Evolutionary conservation across 2,797 vertebrate species (phyloP).

Genomic region (Acridotheres tristis): DNA sequence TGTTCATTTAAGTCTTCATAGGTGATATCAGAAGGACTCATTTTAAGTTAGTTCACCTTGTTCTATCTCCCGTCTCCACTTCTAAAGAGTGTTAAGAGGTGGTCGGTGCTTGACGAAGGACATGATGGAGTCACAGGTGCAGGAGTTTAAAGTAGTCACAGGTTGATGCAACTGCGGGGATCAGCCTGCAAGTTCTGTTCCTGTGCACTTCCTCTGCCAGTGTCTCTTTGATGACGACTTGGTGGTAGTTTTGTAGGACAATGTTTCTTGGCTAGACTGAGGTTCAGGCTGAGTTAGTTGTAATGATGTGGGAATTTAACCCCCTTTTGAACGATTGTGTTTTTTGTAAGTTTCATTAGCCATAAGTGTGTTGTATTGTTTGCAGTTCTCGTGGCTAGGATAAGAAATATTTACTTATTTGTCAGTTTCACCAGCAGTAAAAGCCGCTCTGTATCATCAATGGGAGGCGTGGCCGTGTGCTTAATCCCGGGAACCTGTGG

Average conservation of each 20-base stretch:
- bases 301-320: not conserved
- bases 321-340: not conserved
- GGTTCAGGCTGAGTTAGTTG: not conserved
- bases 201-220: rapidly evolving
- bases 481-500: not conserved
- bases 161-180: not conserved
- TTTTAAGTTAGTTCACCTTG: not conserved
- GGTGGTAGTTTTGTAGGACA: not conserved
- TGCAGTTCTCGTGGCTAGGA: rapidly evolving
- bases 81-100: not conserved
- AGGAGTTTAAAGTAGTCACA: not conserved
- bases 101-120: not conserved
- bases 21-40: rapidly evolving
- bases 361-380: not conserved
- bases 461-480: not conserved
- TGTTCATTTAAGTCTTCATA: rapidly evolving
- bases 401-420: not conserved
- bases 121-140: not conserved
- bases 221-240: rapidly evolving
- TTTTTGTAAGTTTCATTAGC: not conserved
- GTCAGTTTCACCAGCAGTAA: rapidly evolving
- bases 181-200: not conserved
- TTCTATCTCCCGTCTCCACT: rapidly evolving
- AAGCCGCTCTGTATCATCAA: not conserved
- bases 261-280: not conserved